Conservation (phyloP, 2,797 vertebrate species). For the Mastacembelus armatus region DNA sequence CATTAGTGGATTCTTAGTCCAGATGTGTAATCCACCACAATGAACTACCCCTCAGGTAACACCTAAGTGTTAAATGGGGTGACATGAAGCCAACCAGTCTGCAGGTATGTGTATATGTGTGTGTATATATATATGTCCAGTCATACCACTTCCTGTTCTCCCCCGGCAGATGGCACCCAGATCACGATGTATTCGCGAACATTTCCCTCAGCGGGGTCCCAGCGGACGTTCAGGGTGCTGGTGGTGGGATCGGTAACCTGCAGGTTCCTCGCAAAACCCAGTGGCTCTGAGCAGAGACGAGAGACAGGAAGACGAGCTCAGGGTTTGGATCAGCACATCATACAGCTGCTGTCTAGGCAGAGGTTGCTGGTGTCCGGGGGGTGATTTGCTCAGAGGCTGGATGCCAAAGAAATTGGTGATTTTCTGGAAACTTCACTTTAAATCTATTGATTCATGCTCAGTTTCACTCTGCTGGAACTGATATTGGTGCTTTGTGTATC, state of each 20-base stretch:
- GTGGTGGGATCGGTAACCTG: slow-evolving; percentile 93
- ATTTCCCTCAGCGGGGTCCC: slow-evolving; percentile 93
- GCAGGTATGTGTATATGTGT: no score
- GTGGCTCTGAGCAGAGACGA: slow-evolving; percentile 82
- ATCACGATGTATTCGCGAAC: slow-evolving; percentile 93
- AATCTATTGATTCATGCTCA: background rate
- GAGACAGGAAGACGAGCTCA: slow-evolving; percentile 19
- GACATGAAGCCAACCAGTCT: background rate
- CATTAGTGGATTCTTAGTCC: no score
- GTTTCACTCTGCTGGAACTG: background rate
- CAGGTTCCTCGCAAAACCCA: slow-evolving; percentile 91
- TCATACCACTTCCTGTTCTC: slow-evolving; percentile 89
- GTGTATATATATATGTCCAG: no score
- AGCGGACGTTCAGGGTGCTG: slow-evolving; percentile 92
- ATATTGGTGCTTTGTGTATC: background rate
- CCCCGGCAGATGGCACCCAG: slow-evolving; percentile 86
- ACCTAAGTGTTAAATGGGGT: no score
- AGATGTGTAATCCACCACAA: no score
- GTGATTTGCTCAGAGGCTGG: slow-evolving; percentile 18
- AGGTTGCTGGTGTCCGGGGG: slow-evolving; percentile 9
- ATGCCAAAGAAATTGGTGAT: background rate
- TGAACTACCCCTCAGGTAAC: no score
- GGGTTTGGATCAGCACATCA: background rate
- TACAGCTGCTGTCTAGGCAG: slow-evolving; percentile 37
- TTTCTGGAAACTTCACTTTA: background rate